Evolutionary conservation across 2,888 invertebrate genomes (phyloP).

Genomic region (Rotaria socialis): DNA sequence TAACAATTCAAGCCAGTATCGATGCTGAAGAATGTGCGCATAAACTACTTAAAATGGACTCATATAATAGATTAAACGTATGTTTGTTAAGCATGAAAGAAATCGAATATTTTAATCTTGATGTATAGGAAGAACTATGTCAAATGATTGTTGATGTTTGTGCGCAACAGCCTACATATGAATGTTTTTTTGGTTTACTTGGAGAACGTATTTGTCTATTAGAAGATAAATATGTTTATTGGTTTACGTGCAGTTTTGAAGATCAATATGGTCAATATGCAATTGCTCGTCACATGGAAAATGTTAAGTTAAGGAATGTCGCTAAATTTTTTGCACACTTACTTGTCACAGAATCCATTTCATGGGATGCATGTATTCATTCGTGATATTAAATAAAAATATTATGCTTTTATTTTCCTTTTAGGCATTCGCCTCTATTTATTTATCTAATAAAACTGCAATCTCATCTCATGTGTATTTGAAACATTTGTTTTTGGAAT

Average conservation of each 20-base stretch:
- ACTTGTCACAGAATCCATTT: constrained; percentile 88
- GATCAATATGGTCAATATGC: constrained; percentile 73
- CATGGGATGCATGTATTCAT: constrained; percentile 69
- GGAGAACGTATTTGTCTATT: constrained; percentile 89
- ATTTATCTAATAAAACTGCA: constrained; percentile 90
- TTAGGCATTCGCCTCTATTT: constrained; percentile 65
- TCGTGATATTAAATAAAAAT: background rate
- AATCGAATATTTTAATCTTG: constrained; percentile 49
- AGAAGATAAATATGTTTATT: constrained; percentile 82
- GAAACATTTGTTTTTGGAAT: constrained; percentile 86
- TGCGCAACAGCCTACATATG: constrained; percentile 94
- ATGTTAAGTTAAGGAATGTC: constrained; percentile 87
- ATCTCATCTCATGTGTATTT: constrained; percentile 94
- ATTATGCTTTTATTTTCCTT: background rate
- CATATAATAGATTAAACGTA: constrained; percentile 90
- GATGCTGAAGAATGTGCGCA: constrained; percentile 99
- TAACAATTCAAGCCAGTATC: constrained; percentile 94
- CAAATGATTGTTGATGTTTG: constrained; percentile 99
- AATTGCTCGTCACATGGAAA: constrained; percentile 84
- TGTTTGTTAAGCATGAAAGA: constrained; percentile 10
- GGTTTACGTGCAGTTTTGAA: constrained; percentile 87
- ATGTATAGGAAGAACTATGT: constrained; percentile 70
- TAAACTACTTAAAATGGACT: constrained; percentile 90
- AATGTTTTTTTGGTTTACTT: constrained; percentile 90
- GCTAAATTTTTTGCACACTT: constrained; percentile 94